Conservation (phyloP, 2,797 vertebrate species). For the Notolepis coatsorum region DNA sequence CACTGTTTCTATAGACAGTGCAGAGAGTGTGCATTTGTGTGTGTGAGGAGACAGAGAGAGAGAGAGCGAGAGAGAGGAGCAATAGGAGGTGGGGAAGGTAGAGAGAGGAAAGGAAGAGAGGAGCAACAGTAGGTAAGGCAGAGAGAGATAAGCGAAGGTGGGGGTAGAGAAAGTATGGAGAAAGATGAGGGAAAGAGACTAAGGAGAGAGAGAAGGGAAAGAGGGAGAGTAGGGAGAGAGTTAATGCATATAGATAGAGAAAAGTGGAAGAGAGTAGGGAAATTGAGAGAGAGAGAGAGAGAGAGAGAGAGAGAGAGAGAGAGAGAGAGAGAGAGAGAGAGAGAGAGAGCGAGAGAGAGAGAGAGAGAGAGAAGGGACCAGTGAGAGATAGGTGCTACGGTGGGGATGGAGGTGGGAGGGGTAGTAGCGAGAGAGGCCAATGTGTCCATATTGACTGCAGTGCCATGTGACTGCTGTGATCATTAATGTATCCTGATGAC, state of each 20-base stretch:
- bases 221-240: neutral
- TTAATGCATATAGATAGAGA: neutral
- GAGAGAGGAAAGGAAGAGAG: too few species aligned
- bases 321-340: neutral
- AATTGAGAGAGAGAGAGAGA: too few species aligned
- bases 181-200: neutral
- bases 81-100: neutral
- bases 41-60: constrained; percentile 38
- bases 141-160: neutral
- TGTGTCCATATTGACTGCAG: constrained; percentile 77
- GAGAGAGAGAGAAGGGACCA: too few species aligned
- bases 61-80: constrained; percentile 20
- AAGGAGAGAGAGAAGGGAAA: constrained; percentile 27
- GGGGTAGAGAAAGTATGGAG: constrained; percentile 20
- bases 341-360: too few species aligned
- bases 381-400: too few species aligned
- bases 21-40: too few species aligned
- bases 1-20: too few species aligned
- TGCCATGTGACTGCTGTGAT: constrained; percentile 77
- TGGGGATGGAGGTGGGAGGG: constrained; percentile 28
- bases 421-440: constrained; percentile 70
- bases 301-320: neutral
- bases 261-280: neutral
- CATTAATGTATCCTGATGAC: constrained; percentile 82
- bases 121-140: neutral